Base-by-base conservation (phyloP, 2,888 invertebrate genomes). In the Orchesellides sinensis region DNA sequence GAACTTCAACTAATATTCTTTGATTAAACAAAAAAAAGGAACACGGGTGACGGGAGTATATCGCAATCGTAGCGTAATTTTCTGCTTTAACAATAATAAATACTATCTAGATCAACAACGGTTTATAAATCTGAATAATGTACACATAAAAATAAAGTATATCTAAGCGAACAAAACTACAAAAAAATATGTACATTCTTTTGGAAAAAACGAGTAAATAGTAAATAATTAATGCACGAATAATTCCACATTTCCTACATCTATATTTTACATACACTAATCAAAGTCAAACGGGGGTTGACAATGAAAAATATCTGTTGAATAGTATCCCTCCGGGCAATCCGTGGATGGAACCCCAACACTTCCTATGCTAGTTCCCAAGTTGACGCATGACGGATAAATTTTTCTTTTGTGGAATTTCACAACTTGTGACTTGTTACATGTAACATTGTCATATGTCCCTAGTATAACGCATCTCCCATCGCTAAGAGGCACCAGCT, bases 201-300 rank as follows among this genome's bases (percentile, higher is more conserved):
- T n/a, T n/a, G n/a, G n/a, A n/a, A n/a, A n/a, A n/a, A n/a, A n/a
- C n/a, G n/a, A n/a, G n/a, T n/a, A n/a, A n/a, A n/a, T 5, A 35
- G 35, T 35, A 35, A 35, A 35, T 35, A 35, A 12, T 5, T 8
- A 35, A 35, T 35, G 35, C 35, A 35, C 12, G 12, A 35, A 5
- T 8, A 35, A 35, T 8, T 35, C 6, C 35, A 35, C 6, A 5
- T 8, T 8, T 35, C 5, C 35, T 35, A 8, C 12, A 5, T 35
- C 5, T 35, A 8, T 35, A 12, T 35, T 35, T 12, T 35, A 35
- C 4, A 4, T 19, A 19, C 6, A 12, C 25, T 52, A 83, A 27
- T 84, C 84, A 54, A 84, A 84, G 25, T 84, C 84, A 32, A 83
- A 84, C 19, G 74, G 54, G 0, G 65, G 77, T 10, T 78, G 72